These are phyloP conservation scores for Epinotia brunnichana DNA, from an alignment of 2,888 invertebrate genomes.

Conservation along the genomic window DNA sequence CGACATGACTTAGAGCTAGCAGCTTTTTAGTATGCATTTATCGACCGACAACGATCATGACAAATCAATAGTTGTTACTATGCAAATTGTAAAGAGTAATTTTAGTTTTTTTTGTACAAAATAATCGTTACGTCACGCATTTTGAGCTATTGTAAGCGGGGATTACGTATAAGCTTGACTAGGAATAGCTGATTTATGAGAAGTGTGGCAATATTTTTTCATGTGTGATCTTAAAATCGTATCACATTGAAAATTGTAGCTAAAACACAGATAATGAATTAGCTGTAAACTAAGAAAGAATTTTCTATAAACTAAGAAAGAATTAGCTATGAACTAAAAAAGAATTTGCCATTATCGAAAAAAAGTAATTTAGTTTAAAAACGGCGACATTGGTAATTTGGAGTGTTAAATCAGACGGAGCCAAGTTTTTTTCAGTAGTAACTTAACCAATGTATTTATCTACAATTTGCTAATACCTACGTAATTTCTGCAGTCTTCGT, in stretches of 20 bases:
- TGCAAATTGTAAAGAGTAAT: constrained; percentile 36
- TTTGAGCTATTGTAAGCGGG: constrained; percentile 37
- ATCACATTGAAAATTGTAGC: too few species aligned
- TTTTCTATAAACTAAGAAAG: too few species aligned
- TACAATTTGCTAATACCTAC: constrained; percentile 22
- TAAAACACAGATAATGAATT: too few species aligned
- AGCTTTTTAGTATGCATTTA: constrained; percentile 15
- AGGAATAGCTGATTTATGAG: constrained; percentile 12
- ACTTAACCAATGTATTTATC: background rate
- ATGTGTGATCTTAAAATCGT: too few species aligned
- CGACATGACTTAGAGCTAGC: constrained; percentile 20
- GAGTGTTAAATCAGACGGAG: background rate
- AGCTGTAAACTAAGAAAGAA: too few species aligned
- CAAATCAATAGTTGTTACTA: constrained; percentile 58
- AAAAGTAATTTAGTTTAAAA: too few species aligned
- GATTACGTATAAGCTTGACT: constrained; percentile 33
- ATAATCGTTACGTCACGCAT: constrained; percentile 23
- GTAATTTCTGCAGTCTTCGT: constrained; percentile 18
- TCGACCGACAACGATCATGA: constrained; percentile 48
- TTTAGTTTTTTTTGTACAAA: constrained; percentile 41
- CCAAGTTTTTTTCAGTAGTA: background rate
- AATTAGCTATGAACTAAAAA: too few species aligned
- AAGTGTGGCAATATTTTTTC: background rate
- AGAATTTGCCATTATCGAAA: too few species aligned
- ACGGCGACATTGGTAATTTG: background rate